A percentile compares a stretch with the other conserved stretches of the same genome.
Conservation (phyloP, 2,113 vertebrate genomes). For the Megalops atlanticus region DNA sequence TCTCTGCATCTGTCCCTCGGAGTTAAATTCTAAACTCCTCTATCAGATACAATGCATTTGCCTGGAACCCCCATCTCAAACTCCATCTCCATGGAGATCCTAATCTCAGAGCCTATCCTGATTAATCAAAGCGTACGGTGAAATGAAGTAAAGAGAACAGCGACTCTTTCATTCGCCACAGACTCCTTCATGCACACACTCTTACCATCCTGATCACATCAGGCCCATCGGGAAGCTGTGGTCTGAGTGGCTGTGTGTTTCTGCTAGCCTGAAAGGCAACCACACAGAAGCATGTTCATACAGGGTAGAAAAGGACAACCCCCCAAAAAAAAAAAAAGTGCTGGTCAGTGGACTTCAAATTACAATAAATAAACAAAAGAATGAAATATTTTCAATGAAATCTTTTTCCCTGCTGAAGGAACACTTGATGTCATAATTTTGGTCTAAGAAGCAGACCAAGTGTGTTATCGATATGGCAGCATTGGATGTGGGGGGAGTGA, state of each 20-base stretch:
- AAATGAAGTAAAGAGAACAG: slow-evolving; percentile 56
- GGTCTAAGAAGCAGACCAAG: no score
- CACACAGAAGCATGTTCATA: no score
- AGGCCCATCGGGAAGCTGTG: slow-evolving; percentile 69
- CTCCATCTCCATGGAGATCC: slow-evolving; percentile 48
- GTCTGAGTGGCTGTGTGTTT: slow-evolving; percentile 71
- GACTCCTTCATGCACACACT: slow-evolving; percentile 45
- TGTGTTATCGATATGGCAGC: no score
- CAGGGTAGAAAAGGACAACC: no score
- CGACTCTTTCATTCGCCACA: slow-evolving; percentile 49
- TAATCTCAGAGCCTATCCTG: slow-evolving; percentile 54
- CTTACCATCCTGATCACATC: slow-evolving; percentile 57
- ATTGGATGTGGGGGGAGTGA: no score
- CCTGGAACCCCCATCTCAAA: no score
- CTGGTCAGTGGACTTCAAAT: no score
- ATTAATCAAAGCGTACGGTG: slow-evolving; percentile 55
- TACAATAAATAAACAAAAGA: no score
- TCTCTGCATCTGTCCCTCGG: not conserved
- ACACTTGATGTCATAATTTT: no score
- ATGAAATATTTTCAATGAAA: no score
- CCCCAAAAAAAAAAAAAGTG: no score
- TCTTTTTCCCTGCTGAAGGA: no score
- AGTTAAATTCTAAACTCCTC: not conserved
- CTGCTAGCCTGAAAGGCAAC: slow-evolving; percentile 59
- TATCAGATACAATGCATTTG: slow-evolving; percentile 24